A percentile compares a stretch with the other conserved stretches of the same genome.
phyloP scores from a whole-genome alignment of 2,888 invertebrate species.

The Priocnemis perturbator region DNA sequence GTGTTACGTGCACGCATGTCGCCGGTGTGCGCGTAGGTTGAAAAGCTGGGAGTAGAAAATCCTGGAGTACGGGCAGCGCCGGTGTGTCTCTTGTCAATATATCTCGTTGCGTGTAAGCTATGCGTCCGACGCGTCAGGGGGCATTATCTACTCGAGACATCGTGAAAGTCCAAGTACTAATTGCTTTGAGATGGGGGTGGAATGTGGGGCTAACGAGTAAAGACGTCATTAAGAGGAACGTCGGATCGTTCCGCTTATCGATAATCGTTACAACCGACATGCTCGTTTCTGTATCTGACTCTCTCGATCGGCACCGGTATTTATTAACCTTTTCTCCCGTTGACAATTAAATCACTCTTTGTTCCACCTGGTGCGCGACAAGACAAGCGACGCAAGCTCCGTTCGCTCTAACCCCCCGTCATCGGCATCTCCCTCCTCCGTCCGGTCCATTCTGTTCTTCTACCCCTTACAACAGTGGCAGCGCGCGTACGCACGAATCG shows the following conservation, averaged over 20 bases:
- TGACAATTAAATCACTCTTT: conserved; percentile 51
- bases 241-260: conserved; percentile 42
- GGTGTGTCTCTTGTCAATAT: too few relatives aligned
- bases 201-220: conserved; percentile 40
- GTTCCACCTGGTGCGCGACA: conserved; percentile 21
- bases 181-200: conserved; percentile 46
- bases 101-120: too few relatives aligned
- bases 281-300: conserved; percentile 35
- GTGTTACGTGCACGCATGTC: too few relatives aligned
- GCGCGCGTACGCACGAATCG: conserved; percentile 8
- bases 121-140: too few relatives aligned
- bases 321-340: conserved; percentile 29
- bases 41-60: too few relatives aligned
- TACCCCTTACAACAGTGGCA: too few relatives aligned
- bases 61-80: too few relatives aligned
- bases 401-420: too few relatives aligned
- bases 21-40: too few relatives aligned
- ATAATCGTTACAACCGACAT: conserved; percentile 37
- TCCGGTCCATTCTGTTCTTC: too few relatives aligned
- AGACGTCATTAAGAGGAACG: conserved; percentile 51
- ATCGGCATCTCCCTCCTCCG: background rate
- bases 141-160: conserved; percentile 39
- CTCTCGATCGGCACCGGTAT: conserved; percentile 33
- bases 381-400: too few relatives aligned
- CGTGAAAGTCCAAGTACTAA: conserved; percentile 43